Base-by-base conservation (phyloP, 2,888 invertebrate genomes). In the Brachyopa scutellaris region DNA sequence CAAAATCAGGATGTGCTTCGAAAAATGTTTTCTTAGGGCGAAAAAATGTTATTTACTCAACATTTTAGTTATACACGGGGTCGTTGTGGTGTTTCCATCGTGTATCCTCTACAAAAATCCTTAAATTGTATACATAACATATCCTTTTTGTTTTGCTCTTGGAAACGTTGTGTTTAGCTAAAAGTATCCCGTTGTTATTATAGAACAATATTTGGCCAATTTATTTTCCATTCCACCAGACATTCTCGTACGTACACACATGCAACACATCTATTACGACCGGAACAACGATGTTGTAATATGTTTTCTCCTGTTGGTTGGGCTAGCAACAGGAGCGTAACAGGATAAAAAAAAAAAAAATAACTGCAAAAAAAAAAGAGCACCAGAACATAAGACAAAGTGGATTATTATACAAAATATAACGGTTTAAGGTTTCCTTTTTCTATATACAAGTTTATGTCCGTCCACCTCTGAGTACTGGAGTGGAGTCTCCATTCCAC, bases 401-500 rank as follows among this genome's bases (percentile, higher is more conserved):
- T 84, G 79, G 83, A 84, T 74, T 84, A 83, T 84, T 84, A 76
- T 84, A 80, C 74, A 62, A 74, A 79, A 74, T 74, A 80, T 62
- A 80, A 80, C 74, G 67, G 74, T 80, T 80, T 80, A 51, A 74
- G 74, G 61, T 74, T 74, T 40, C 26, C 42, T 42, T 59, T 51
- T 26, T 66, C 21, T 21, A 8, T 26, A 5, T 61, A 2, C 7
- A n/a, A n/a, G n/a, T n/a, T n/a, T n/a, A n/a, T n/a, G 38, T 17
- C 47, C 23, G 5, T 31, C 26, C 9, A n/a, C 15, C 23, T 9
- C 17, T 21, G 26, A 6, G 47, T 19, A 29, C n/a, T 17, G 7
- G 2, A 64, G n/a, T n/a, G 7, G 13, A 33, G 11, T 57, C n/a
- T 19, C 40, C 21, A 33, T 47, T 13, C 49, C 33, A 23, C 15